Percentiles rank a stretch among this genome's conserved stretches.
Conservation (phyloP, 2,888 invertebrate species). For the Clivina fossor region DNA sequence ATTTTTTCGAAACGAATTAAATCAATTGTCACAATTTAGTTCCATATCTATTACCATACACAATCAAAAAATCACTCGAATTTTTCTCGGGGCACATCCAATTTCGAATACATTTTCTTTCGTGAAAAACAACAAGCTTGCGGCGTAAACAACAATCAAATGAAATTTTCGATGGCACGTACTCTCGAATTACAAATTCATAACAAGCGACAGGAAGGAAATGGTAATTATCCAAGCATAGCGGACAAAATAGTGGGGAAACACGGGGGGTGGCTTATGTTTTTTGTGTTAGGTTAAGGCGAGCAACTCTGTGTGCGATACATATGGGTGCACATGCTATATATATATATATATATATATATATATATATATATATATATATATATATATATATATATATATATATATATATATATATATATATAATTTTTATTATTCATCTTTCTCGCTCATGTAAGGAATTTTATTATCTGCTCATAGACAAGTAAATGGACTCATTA, state of each 20-base stretch:
- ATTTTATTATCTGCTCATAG: background rate
- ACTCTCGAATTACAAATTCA: conserved; percentile 25
- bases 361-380: background rate
- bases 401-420: background rate
- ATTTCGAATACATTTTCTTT: no score
- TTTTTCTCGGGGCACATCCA: background rate
- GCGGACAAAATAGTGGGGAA: background rate
- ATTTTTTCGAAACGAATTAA: conserved; percentile 12
- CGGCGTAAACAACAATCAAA: conserved; percentile 6
- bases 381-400: background rate
- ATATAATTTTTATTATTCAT: conserved; percentile 5
- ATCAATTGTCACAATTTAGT: no score
- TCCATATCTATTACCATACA: conserved; percentile 2
- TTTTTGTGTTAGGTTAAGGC: background rate
- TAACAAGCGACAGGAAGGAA: conserved; percentile 53
- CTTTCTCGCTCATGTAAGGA: no score
- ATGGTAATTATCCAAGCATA: conserved; percentile 53
- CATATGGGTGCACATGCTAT: conserved; percentile 19
- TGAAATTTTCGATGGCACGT: conserved; percentile 25
- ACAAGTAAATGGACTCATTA: background rate
- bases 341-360: background rate
- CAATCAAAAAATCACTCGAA: conserved; percentile 4
- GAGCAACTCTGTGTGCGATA: conserved; percentile 9
- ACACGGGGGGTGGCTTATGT: background rate
- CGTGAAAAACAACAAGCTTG: conserved; percentile 9